These are phyloP conservation scores for Lamprotornis superbus DNA, from an alignment of 2,113 vertebrate species.

Conservation along the genomic window DNA sequence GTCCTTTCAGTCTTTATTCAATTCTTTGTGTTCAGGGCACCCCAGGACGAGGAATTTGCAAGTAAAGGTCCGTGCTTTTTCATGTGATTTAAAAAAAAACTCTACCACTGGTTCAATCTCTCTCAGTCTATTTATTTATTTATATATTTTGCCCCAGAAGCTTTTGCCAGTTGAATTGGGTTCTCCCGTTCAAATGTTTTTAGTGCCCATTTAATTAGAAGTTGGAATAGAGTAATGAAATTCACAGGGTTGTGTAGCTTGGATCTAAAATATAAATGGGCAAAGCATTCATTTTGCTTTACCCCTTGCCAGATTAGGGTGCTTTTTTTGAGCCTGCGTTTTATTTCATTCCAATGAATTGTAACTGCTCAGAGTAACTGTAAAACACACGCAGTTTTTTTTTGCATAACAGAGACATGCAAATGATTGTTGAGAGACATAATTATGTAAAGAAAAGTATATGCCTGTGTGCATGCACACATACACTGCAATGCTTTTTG, in stretches of 20 bases:
- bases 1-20: background rate
- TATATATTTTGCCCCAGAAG: conserved; percentile 21
- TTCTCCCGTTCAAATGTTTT: conserved; percentile 60
- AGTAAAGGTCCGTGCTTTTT: background rate
- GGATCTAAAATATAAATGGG: conserved; percentile 21
- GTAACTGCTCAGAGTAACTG: conserved; percentile 46
- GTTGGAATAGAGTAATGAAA: conserved; percentile 60
- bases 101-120: background rate
- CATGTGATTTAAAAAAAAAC: background rate
- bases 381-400: background rate
- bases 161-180: conserved; percentile 50
- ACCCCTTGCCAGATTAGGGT: conserved; percentile 38
- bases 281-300: conserved; percentile 2
- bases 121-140: conserved; percentile 24
- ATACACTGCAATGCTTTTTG: conserved; percentile 7
- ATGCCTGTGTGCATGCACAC: background rate
- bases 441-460: conserved; percentile 37
- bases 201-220: conserved; percentile 74
- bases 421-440: conserved; percentile 52
- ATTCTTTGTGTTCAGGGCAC: background rate
- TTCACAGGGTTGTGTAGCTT: conserved; percentile 44
- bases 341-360: conserved; percentile 64
- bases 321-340: conserved; percentile 40
- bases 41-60: background rate
- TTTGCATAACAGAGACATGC: conserved; percentile 57